A percentile compares a stretch with the other conserved stretches of the same genome.
Evolutionary conservation across 2,888 invertebrate genomes (phyloP).

Genomic region (Ashinkailepas kermadecensis): DNA sequence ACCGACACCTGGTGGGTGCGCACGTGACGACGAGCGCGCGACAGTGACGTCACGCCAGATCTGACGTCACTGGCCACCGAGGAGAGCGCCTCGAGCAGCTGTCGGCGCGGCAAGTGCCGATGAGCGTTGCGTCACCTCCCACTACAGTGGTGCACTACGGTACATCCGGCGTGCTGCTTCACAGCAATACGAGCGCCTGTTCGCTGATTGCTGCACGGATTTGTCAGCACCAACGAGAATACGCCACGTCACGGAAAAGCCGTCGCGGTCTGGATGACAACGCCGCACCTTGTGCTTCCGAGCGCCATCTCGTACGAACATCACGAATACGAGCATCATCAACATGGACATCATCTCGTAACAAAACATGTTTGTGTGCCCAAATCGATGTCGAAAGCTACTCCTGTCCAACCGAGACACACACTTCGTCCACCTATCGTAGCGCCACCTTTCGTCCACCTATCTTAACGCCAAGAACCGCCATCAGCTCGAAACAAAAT

Average conservation of each 20-base stretch:
- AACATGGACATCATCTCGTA: too few species aligned
- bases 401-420: too few species aligned
- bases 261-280: background rate
- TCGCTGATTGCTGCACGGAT: background rate
- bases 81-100: background rate
- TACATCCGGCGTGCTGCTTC: background rate
- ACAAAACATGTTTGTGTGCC: too few species aligned
- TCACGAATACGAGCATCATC: too few species aligned
- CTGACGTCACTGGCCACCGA: background rate
- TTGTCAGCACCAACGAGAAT: background rate
- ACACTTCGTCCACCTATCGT: too few species aligned
- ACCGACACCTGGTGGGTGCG: conserved; percentile 11
- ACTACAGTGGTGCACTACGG: background rate
- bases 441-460: too few species aligned
- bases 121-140: background rate
- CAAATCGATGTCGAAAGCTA: too few species aligned
- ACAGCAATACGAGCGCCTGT: background rate
- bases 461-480: too few species aligned
- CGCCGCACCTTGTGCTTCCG: too few species aligned
- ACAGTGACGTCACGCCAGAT: background rate
- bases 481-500: too few species aligned
- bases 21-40: background rate
- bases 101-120: background rate
- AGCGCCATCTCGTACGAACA: too few species aligned
- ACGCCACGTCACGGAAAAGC: background rate